These are phyloP conservation scores for Spilogale gracilis DNA, from an alignment of 2,113 vertebrate species.

Conservation along the genomic window DNA sequence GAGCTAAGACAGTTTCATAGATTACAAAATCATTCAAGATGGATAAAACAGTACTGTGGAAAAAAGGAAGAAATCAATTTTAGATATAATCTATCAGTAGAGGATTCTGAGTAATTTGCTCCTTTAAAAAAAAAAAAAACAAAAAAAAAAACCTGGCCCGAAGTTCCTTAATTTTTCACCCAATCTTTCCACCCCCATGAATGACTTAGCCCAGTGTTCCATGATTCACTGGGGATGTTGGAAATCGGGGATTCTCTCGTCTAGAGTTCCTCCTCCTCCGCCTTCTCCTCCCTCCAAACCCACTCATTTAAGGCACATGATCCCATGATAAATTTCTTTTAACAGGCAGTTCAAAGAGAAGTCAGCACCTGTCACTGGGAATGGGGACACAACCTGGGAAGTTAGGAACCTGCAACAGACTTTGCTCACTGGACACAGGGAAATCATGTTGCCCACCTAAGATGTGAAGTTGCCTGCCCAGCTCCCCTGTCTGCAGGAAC, in stretches of 20 bases:
- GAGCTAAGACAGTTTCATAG: neutral
- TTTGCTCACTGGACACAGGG: neutral
- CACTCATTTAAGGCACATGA: constrained; percentile 76
- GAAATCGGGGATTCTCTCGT: constrained; percentile 65
- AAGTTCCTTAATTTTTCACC: constrained; percentile 79
- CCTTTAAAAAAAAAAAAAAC: constrained; percentile 63
- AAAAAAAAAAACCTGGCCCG: neutral
- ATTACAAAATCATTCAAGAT: neutral
- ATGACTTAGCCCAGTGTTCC: constrained; percentile 73
- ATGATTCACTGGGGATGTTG: constrained; percentile 66
- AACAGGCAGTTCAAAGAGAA: constrained; percentile 75
- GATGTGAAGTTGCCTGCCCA: neutral
- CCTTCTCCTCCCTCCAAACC: constrained; percentile 75
- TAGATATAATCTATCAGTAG: constrained; percentile 41
- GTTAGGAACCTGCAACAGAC: neutral
- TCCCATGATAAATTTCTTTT: constrained; percentile 72
- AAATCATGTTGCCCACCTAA: neutral
- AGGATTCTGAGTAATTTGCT: constrained; percentile 67
- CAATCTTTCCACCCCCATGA: constrained; percentile 74
- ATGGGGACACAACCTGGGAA: neutral
- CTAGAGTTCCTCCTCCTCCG: constrained; percentile 71
- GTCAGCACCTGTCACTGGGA: constrained; percentile 62
- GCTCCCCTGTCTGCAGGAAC: neutral
- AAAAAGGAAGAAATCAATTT: constrained; percentile 34
- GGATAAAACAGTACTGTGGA: constrained; percentile 4